Evolutionary conservation across 2,888 invertebrate species (phyloP).

Genomic region (Microctonus aethiopoides): DNA sequence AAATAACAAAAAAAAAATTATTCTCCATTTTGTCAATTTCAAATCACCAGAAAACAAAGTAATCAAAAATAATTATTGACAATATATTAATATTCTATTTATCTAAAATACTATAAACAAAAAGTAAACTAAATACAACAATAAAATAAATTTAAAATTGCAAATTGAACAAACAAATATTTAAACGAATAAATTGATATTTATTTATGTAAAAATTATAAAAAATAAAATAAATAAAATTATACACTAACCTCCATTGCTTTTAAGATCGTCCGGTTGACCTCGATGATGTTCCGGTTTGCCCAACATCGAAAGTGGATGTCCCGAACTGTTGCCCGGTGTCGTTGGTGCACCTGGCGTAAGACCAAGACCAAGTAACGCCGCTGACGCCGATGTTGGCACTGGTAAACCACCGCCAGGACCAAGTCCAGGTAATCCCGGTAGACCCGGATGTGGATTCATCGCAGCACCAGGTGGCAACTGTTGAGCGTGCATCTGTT

Average conservation of each 20-base stretch:
- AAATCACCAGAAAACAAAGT: no score
- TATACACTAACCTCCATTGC: conserved; percentile 74
- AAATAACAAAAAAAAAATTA: no score
- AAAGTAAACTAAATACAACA: no score
- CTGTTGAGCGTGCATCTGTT: conserved; percentile 95
- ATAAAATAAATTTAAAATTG: no score
- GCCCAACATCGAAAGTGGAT: conserved; percentile 81
- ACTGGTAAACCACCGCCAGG: conserved; percentile 67
- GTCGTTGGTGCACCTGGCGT: conserved; percentile 68
- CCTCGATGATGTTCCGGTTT: conserved; percentile 80
- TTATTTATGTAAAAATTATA: not conserved
- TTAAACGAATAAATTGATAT: no score
- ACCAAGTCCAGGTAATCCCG: conserved; percentile 69
- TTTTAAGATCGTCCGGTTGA: conserved; percentile 79
- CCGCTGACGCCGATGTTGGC: conserved; percentile 67
- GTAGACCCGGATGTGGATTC: conserved; percentile 75
- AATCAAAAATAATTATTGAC: no score
- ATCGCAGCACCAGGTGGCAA: conserved; percentile 79
- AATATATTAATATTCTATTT: no score
- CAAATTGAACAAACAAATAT: no score
- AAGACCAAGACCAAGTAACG: conserved; percentile 67
- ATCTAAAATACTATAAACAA: no score
- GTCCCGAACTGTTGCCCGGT: conserved; percentile 76
- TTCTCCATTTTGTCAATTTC: no score
- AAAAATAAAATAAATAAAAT: not conserved